phyloP scores from a whole-genome alignment of 1,140 invertebrate genomes.

The Macrotrachela quadricornifera region DNA sequence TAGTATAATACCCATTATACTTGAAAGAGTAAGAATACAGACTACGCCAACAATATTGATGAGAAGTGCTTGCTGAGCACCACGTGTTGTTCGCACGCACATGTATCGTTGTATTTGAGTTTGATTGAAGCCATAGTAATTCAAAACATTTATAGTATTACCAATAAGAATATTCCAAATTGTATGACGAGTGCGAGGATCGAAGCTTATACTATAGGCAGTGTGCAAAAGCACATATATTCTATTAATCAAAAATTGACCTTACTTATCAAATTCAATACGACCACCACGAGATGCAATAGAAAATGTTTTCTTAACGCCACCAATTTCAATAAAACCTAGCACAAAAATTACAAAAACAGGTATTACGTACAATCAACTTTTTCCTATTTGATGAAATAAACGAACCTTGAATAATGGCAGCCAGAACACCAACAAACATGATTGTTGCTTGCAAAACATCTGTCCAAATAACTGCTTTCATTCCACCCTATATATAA shows the following conservation, averaged over 20 bases:
- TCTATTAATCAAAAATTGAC: conserved; percentile 1
- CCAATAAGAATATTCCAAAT: too few relatives aligned
- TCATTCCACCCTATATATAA: conserved; percentile 12
- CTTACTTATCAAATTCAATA: conserved; percentile 46
- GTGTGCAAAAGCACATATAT: too few relatives aligned
- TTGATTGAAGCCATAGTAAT: too few relatives aligned
- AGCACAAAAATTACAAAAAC: too few relatives aligned
- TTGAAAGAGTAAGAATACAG: conserved; percentile 57
- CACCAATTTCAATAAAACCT: conserved; percentile 32
- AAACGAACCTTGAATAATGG: conserved; percentile 18
- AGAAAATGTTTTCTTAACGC: conserved; percentile 41
- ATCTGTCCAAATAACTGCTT: conserved; percentile 43
- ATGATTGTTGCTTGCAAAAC: conserved; percentile 65
- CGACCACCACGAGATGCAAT: conserved; percentile 42
- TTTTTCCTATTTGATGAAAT: conserved; percentile 33
- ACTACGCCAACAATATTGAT: conserved; percentile 45
- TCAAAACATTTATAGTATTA: too few relatives aligned
- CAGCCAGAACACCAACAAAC: conserved; percentile 53
- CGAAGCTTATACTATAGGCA: too few relatives aligned
- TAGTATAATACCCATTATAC: conserved; percentile 56
- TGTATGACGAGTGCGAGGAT: too few relatives aligned
- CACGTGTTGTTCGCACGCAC: too few relatives aligned
- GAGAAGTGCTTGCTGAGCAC: conserved; percentile 37
- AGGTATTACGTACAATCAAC: conserved; percentile 10
- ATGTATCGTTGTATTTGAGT: too few relatives aligned